Evolutionary conservation across 2,888 invertebrate genomes (phyloP).

Genomic region (Drosophila kokeensis): DNA sequence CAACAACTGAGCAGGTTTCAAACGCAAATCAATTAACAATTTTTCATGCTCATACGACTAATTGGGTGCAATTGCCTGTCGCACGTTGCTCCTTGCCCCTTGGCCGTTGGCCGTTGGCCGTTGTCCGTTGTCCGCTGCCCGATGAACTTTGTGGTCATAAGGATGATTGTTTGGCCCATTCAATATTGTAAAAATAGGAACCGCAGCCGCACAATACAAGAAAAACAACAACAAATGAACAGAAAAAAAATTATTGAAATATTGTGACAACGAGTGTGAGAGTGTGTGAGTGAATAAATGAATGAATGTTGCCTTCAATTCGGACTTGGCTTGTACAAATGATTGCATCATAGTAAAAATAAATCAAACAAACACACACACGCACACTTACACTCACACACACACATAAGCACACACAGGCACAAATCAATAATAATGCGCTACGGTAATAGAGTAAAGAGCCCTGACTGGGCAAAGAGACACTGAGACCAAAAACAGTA

Average conservation of each 20-base stretch:
- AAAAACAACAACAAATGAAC: slow-evolving; percentile 3
- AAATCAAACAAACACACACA: slow-evolving; percentile 30
- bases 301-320: slow-evolving; percentile 56
- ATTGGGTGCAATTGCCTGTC: not conserved
- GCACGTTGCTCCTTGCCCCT: not conserved
- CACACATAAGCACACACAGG: slow-evolving; percentile 11
- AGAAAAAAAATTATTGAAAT: slow-evolving; percentile 17
- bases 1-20: slow-evolving; percentile 19
- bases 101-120: not conserved
- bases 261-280: slow-evolving; percentile 28
- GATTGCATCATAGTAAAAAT: slow-evolving; percentile 76
- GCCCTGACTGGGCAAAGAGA: slow-evolving; percentile 31
- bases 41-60: slow-evolving; percentile 19
- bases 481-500: slow-evolving; percentile 32
- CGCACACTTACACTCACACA: slow-evolving; percentile 4
- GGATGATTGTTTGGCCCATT: slow-evolving; percentile 36
- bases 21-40: slow-evolving; percentile 45
- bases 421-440: slow-evolving; percentile 57
- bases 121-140: not conserved
- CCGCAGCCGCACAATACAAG: not conserved
- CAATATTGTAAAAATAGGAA: slow-evolving; percentile 14
- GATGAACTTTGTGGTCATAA: slow-evolving; percentile 16
- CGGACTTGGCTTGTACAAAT: slow-evolving; percentile 49
- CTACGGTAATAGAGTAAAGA: slow-evolving; percentile 60
- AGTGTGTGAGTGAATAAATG: slow-evolving; percentile 42